phyloP scores from a whole-genome alignment of 1,140 invertebrate species.

The Hestina assimilis region DNA sequence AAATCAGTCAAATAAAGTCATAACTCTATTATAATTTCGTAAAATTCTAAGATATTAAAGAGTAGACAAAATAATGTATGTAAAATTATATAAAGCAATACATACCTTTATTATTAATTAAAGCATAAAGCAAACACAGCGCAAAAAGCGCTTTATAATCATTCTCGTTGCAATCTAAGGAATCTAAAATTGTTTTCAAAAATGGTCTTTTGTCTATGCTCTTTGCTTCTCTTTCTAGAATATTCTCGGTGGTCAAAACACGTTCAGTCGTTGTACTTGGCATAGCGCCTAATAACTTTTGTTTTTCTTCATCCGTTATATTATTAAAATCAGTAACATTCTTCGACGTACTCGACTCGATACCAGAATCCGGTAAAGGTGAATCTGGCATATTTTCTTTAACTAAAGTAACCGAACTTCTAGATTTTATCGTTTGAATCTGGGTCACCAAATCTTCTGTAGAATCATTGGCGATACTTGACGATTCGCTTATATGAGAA shows the following conservation, averaged over 20 bases:
- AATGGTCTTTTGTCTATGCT: conserved; percentile 86
- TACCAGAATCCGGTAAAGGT: conserved; percentile 70
- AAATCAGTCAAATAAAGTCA: no score
- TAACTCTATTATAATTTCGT: no score
- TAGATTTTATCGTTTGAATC: conserved; percentile 49
- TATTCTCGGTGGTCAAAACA: conserved; percentile 44
- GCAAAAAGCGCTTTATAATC: conserved; percentile 96
- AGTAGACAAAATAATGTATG: conserved; percentile 23
- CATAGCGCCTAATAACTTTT: conserved; percentile 81
- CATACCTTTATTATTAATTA: conserved; percentile 95
- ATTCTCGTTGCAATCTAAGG: conserved; percentile 92
- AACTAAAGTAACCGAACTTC: conserved; percentile 25
- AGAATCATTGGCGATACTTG: conserved; percentile 71
- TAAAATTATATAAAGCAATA: conserved; percentile 1
- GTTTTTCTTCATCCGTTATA: conserved; percentile 96
- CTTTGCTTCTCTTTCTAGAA: conserved; percentile 65
- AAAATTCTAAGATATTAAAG: neutral
- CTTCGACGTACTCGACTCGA: conserved; percentile 67
- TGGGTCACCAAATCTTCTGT: conserved; percentile 77
- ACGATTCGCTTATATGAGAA: conserved; percentile 72
- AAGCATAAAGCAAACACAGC: conserved; percentile 94
- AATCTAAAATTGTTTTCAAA: conserved; percentile 91
- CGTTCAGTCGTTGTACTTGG: conserved; percentile 53
- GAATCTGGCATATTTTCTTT: conserved; percentile 72
- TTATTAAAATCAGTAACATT: conserved; percentile 78